Percentiles rank a stretch among this genome's conserved stretches.
phyloP scores from a whole-genome alignment of 2,113 vertebrate genomes.

The Eulemur rufifrons region DNA sequence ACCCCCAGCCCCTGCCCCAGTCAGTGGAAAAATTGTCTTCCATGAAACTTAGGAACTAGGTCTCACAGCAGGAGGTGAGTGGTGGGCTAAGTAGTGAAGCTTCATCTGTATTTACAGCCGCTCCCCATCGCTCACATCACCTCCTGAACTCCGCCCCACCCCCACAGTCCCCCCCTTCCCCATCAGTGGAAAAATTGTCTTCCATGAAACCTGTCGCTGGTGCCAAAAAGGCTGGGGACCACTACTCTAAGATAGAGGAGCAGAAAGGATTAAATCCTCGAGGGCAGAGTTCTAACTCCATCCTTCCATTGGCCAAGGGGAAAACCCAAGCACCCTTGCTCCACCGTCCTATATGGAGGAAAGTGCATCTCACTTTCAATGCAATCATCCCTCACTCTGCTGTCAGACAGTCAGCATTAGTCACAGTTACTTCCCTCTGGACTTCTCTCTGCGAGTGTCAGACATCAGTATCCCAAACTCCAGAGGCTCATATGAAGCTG shows the following conservation, averaged over 20 bases:
- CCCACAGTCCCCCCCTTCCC: too few relatives aligned
- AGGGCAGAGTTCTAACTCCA: not conserved
- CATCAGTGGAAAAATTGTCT: too few relatives aligned
- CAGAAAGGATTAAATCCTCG: not conserved
- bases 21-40: too few relatives aligned
- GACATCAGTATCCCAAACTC: not conserved
- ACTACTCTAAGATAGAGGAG: not conserved
- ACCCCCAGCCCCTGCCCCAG: too few relatives aligned
- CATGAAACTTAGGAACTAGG: too few relatives aligned
- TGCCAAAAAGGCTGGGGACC: too few relatives aligned
- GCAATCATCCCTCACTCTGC: not conserved
- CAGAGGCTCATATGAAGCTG: not conserved
- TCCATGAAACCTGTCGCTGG: too few relatives aligned
- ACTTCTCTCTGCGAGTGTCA: not conserved
- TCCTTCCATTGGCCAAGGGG: not conserved
- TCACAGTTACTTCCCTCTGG: not conserved
- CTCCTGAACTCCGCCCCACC: too few relatives aligned
- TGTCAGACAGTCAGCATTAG: not conserved
- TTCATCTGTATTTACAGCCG: too few relatives aligned
- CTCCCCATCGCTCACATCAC: too few relatives aligned
- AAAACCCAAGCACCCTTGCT: not conserved
- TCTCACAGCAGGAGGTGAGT: too few relatives aligned
- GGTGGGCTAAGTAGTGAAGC: too few relatives aligned
- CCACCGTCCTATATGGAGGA: not conserved
- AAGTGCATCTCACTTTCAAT: not conserved